Conservation (phyloP, 2,888 invertebrate genomes). For the Andrena dorsata region DNA sequence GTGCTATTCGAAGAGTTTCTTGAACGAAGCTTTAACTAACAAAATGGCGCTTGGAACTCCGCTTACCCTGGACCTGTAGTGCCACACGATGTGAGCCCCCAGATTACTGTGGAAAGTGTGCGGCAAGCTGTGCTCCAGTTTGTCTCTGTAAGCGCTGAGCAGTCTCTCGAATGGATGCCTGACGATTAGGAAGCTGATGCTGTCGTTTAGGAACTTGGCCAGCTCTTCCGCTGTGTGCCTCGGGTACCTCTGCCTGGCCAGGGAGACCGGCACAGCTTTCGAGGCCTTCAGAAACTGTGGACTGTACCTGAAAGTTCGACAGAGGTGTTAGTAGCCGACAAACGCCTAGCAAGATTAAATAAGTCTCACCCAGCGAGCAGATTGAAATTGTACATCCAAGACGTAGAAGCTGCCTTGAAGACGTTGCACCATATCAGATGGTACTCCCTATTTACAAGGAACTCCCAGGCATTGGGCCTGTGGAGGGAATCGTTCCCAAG, state of each 20-base stretch:
- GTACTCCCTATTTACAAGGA: slow-evolving; percentile 92
- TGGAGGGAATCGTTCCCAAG: slow-evolving; percentile 87
- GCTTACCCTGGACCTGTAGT: slow-evolving; percentile 88
- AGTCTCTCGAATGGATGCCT: slow-evolving; percentile 93
- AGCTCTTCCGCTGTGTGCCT: slow-evolving; percentile 91
- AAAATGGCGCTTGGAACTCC: too few relatives aligned
- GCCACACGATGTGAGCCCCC: slow-evolving; percentile 91
- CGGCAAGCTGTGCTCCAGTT: slow-evolving; percentile 93
- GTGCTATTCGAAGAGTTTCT: too few relatives aligned
- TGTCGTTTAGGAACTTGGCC: slow-evolving; percentile 90
- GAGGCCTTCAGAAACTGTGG: slow-evolving; percentile 91
- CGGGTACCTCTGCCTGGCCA: slow-evolving; percentile 93
- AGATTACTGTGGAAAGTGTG: slow-evolving; percentile 93
- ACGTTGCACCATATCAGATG: slow-evolving; percentile 93
- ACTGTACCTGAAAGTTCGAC: slow-evolving; percentile 86
- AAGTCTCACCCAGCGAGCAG: slow-evolving; percentile 90
- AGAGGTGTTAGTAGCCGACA: not conserved
- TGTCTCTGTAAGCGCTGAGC: slow-evolving; percentile 93
- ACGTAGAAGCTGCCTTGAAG: slow-evolving; percentile 93
- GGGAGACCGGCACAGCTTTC: slow-evolving; percentile 91
- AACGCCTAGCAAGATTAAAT: not conserved
- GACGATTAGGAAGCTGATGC: slow-evolving; percentile 92
- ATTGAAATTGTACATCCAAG: slow-evolving; percentile 97
- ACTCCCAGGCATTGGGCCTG: slow-evolving; percentile 94
- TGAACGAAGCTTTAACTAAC: not conserved